Base-by-base conservation (phyloP, 2,888 invertebrate genomes). In the Chamaedrilus cognettii region DNA sequence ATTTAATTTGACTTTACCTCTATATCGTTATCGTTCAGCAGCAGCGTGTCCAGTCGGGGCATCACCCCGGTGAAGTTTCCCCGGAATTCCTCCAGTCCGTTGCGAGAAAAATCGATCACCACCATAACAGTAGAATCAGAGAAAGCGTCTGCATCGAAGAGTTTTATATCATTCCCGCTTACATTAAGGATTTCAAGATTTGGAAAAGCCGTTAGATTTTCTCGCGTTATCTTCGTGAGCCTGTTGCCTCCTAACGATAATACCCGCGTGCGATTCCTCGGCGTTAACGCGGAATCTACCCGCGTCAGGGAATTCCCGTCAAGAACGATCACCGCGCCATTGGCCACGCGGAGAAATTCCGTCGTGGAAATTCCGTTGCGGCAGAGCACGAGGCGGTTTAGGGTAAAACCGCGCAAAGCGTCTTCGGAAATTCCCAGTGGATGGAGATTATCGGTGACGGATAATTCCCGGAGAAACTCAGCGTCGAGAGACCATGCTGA, bases 261-360 rank as follows among this genome's bases (percentile, higher is more conserved):
- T 30, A 52, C 28, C n/a, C 62, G 60, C 15, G 67, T 71, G 23
- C 26, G 11, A 19, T 7, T 19, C 19, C 11, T 11, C 11, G 42
- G 42, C 11, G 19, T 11, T n/a, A n/a, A n/a, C 15, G 58, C 60
- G 42, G 70, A 62, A 34, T 73, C 67, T 50, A 71, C 51, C 33
- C 64, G 60, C 31, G 61, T 67, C 51, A 73, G 57, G 0, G 73
- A 71, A 63, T 73, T 73, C 15, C 68, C 71, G 51, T 73, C 70
- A 32, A 73, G 55, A 23, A 30, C 55, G 19, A 73, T 64, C 33
- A 70, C 65, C 49, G 64, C 63, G 2, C 66, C 67, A 7, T 42
- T 58, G 7, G 65, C 57, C 3, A 65, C 49, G 34, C 68, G 59
- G 1, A 73, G 65, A 60, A 73, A 73, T 4, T 68, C 70, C 19